These are phyloP conservation scores for Cranoglanis bouderius DNA, from an alignment of 2,113 vertebrate species.

Conservation along the genomic window DNA sequence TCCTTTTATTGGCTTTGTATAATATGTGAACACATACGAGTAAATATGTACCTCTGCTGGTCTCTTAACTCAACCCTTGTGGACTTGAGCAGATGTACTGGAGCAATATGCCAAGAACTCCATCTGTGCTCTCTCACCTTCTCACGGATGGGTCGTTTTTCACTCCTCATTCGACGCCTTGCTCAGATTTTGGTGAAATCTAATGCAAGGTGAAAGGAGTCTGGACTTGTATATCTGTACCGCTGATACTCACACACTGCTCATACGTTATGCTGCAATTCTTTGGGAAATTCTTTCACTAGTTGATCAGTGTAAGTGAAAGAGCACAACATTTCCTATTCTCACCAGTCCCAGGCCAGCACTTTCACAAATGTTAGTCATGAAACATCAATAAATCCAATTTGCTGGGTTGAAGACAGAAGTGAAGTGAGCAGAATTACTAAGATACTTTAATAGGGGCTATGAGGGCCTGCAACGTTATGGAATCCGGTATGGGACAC, in stretches of 20 bases:
- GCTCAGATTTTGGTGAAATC: not conserved
- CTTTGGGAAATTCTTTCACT: not conserved
- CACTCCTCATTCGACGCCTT: not conserved
- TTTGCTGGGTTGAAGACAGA: not conserved
- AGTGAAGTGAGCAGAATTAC: not conserved
- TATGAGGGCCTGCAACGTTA: not conserved
- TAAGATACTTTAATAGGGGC: not conserved
- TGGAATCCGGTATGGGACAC: not conserved
- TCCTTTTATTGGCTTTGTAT: not conserved
- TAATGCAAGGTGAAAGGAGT: not conserved
- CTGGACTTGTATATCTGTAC: not conserved
- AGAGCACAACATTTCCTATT: not conserved
- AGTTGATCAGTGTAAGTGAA: not conserved
- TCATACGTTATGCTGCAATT: not conserved
- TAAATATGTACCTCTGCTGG: not conserved
- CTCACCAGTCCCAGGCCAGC: not conserved
- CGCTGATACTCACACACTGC: not conserved
- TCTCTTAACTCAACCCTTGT: not conserved
- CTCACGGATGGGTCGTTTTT: not conserved
- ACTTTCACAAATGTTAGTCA: not conserved
- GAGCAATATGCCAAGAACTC: not conserved
- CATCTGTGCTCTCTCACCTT: conserved; percentile 3
- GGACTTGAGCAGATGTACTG: conserved; percentile 9
- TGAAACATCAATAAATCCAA: not conserved
- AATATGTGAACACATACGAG: not conserved